These are phyloP conservation scores for Drosophila hamatofila DNA, from an alignment of 2,888 invertebrate genomes.

Conservation along the genomic window DNA sequence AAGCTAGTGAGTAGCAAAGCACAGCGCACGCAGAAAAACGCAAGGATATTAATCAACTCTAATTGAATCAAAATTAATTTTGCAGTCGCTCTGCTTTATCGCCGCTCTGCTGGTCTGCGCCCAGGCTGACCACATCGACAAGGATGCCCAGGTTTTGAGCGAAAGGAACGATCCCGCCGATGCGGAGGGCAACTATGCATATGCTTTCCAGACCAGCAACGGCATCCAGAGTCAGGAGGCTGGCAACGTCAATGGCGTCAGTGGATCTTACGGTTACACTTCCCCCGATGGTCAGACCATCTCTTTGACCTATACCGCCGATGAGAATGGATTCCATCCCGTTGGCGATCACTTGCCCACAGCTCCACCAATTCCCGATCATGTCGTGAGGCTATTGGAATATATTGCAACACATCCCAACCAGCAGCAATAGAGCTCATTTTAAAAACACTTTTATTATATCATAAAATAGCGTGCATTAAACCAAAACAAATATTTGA, in stretches of 20 bases:
- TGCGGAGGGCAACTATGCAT: slow-evolving; percentile 85
- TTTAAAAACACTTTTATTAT: not conserved
- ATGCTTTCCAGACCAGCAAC: slow-evolving; percentile 86
- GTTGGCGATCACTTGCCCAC: slow-evolving; percentile 84
- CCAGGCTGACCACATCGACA: slow-evolving; percentile 78
- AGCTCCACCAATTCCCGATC: slow-evolving; percentile 86
- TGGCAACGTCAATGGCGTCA: slow-evolving; percentile 86
- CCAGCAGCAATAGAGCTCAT: not conserved
- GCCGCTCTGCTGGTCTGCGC: slow-evolving; percentile 73
- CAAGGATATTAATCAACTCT: slow-evolving; percentile 17
- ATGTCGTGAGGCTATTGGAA: slow-evolving; percentile 85
- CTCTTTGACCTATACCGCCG: slow-evolving; percentile 86
- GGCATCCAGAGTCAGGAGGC: slow-evolving; percentile 87
- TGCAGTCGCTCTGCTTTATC: slow-evolving; percentile 68
- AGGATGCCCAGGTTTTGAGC: slow-evolving; percentile 80
- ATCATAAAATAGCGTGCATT: slow-evolving; percentile 30
- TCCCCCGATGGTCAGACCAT: slow-evolving; percentile 86
- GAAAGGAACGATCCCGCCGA: slow-evolving; percentile 79
- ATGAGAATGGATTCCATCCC: slow-evolving; percentile 87
- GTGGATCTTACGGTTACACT: slow-evolving; percentile 86
- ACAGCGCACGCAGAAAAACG: not conserved
- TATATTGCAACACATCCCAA: slow-evolving; percentile 85
- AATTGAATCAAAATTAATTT: not conserved
- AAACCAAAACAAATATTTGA: slow-evolving; percentile 39
- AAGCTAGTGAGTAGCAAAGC: slow-evolving; percentile 75